These are phyloP conservation scores for Conops quadrifasciatus DNA, from an alignment of 2,888 invertebrate species.

Conservation along the genomic window DNA sequence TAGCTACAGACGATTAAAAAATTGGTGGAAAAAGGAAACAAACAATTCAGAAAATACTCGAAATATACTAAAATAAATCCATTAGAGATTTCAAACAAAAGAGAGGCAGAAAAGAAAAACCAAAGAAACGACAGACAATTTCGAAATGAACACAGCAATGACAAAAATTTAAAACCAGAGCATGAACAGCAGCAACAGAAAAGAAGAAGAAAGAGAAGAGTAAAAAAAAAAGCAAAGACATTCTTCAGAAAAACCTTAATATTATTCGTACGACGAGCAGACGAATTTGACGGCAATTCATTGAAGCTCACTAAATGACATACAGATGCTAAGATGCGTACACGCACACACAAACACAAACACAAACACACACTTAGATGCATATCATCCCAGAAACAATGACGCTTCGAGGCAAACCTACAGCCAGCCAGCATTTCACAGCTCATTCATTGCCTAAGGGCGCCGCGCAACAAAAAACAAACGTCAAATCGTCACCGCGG, in stretches of 20 bases:
- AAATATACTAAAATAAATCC: too few species aligned
- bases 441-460: too few species aligned
- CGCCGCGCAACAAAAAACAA: too few species aligned
- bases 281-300: background rate
- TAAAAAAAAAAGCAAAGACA: background rate
- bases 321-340: background rate
- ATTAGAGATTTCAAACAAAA: too few species aligned
- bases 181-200: too few species aligned
- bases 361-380: background rate
- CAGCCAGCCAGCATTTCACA: background rate
- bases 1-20: too few species aligned
- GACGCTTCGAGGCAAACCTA: slow-evolving; percentile 8
- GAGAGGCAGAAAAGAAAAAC: too few species aligned
- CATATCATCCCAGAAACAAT: background rate
- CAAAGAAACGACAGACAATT: too few species aligned
- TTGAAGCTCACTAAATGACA: background rate
- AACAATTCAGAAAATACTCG: too few species aligned
- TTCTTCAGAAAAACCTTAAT: background rate
- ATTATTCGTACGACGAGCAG: background rate
- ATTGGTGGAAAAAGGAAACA: too few species aligned
- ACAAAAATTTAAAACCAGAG: too few species aligned
- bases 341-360: background rate
- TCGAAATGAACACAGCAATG: too few species aligned
- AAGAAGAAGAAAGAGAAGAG: background rate
- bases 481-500: background rate